Percentiles rank a stretch among this genome's conserved stretches.
phyloP scores from a whole-genome alignment of 2,888 invertebrate genomes.

The Silvanus unidentatus region DNA sequence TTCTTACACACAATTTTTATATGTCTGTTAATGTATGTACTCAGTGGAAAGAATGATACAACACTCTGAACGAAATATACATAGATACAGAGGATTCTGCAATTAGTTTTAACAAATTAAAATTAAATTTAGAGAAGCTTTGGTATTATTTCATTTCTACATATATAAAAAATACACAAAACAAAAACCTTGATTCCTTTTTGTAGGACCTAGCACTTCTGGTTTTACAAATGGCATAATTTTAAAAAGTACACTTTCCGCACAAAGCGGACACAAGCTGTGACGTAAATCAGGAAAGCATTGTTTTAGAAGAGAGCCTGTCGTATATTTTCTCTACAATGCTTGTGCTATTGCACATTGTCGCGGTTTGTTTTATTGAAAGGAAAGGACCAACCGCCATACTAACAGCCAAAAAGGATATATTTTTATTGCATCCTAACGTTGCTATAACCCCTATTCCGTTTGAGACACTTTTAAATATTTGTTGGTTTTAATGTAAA shows the following conservation, averaged over 20 bases:
- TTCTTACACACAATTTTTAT: no score
- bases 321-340: constrained; percentile 21
- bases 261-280: constrained; percentile 21
- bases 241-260: constrained; percentile 35
- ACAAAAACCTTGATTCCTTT: constrained; percentile 26
- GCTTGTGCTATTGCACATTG: constrained; percentile 12
- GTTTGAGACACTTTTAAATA: neutral
- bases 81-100: no score
- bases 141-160: no score
- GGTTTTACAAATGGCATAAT: constrained; percentile 37
- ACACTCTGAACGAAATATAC: no score
- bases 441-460: neutral
- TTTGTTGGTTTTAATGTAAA: no score
- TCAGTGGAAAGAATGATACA: no score
- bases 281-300: constrained; percentile 36
- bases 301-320: constrained; percentile 33
- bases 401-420: no score
- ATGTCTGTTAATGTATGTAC: no score
- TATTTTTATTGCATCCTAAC: no score
- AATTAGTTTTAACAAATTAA: no score
- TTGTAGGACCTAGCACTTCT: constrained; percentile 34
- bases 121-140: no score
- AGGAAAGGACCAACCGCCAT: constrained; percentile 5
- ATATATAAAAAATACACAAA: constrained; percentile 4
- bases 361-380: constrained; percentile 18